These are phyloP conservation scores for Deroptyus accipitrinus DNA, from an alignment of 2,113 vertebrate genomes.

Conservation along the genomic window DNA sequence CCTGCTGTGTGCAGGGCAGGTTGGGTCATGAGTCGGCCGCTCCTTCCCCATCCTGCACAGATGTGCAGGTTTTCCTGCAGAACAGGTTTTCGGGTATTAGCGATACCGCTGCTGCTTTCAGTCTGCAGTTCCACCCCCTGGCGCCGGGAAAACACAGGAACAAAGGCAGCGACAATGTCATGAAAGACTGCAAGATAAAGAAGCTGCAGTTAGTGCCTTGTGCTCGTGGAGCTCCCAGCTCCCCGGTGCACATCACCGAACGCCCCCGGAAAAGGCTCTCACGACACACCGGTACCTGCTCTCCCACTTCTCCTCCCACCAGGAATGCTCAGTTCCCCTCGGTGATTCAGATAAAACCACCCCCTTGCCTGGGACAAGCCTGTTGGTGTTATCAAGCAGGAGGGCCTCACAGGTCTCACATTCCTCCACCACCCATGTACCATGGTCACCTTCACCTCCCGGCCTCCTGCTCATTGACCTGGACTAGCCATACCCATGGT, in stretches of 20 bases:
- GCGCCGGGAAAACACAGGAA: neutral
- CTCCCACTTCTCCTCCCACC: neutral
- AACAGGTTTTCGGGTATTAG: conserved; percentile 51
- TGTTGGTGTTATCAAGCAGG: neutral
- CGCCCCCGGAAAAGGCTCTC: neutral
- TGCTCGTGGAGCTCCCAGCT: neutral
- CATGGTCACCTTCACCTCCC: neutral
- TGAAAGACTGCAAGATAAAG: neutral
- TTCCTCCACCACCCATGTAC: neutral
- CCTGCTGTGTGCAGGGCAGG: neutral
- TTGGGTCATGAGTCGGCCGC: neutral
- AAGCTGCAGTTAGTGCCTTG: neutral
- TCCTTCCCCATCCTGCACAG: neutral
- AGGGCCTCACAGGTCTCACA: neutral
- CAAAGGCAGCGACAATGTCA: neutral
- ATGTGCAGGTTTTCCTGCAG: conserved; percentile 24
- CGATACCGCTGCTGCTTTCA: neutral
- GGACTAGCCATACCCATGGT: fast-evolving
- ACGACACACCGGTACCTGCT: neutral
- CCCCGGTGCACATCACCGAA: neutral
- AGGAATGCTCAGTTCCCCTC: neutral
- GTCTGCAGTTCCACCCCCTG: neutral
- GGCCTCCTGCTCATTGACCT: neutral
- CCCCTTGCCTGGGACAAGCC: neutral
- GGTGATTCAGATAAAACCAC: conserved; percentile 1